phyloP scores from a whole-genome alignment of 2,113 vertebrate species.

The Phoxinus phoxinus region DNA sequence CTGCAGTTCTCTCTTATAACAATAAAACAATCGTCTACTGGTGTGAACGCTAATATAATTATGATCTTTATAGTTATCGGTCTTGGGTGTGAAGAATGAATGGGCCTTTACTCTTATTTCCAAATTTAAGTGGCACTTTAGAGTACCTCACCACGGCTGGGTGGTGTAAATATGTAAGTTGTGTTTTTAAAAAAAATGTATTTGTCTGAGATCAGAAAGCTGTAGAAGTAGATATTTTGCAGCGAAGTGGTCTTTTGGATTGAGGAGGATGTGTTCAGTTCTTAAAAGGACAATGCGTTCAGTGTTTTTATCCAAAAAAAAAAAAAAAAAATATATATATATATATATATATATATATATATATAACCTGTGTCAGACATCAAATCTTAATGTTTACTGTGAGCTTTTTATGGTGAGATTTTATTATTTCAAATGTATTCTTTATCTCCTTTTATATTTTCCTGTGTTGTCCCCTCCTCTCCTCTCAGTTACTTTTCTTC shows the following conservation, averaged over 20 bases:
- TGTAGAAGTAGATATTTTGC: not conserved
- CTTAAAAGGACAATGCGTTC: not conserved
- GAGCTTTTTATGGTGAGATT: not conserved
- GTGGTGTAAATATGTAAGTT: not conserved
- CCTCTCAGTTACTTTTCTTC: conserved; percentile 9
- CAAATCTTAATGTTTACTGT: not conserved
- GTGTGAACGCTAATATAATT: too few relatives aligned
- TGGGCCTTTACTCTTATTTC: not conserved
- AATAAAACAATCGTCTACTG: too few relatives aligned
- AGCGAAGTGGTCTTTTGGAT: not conserved
- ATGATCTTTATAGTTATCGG: too few relatives aligned
- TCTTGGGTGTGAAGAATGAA: too few relatives aligned
- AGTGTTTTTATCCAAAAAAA: not conserved
- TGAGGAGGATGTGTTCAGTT: not conserved
- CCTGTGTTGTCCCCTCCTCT: not conserved
- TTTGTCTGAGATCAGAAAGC: not conserved
- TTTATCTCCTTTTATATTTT: not conserved
- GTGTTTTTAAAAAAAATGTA: not conserved
- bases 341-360: not conserved
- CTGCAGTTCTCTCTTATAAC: too few relatives aligned
- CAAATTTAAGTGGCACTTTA: not conserved
- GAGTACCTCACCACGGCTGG: not conserved
- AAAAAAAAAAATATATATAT: not conserved
- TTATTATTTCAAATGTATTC: not conserved
- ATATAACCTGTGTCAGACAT: not conserved